Conservation (phyloP, 2,113 vertebrate genomes). For the Antigone vipio region DNA sequence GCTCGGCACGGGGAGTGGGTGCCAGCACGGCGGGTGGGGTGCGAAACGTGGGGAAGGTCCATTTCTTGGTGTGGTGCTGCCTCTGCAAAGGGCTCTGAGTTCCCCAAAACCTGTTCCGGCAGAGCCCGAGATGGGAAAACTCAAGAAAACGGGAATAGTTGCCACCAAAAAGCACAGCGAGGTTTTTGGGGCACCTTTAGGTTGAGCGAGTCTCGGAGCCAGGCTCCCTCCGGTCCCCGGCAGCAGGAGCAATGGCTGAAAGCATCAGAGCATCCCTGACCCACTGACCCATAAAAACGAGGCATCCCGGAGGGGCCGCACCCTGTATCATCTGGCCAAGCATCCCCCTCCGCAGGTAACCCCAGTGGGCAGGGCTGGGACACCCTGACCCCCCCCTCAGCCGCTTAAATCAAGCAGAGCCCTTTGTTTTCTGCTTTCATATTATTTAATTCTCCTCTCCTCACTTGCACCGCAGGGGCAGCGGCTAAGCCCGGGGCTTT, state of each 20-base stretch:
- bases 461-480: constrained; percentile 64
- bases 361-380: neutral
- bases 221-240: neutral
- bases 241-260: neutral
- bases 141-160: neutral
- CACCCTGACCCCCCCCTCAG: neutral
- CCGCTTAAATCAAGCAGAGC: neutral
- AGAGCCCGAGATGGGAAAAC: neutral
- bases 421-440: constrained; percentile 48
- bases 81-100: neutral
- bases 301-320: neutral
- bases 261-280: constrained; percentile 20
- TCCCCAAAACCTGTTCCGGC: rapidly evolving
- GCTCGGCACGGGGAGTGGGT: rapidly evolving
- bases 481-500: constrained; percentile 27
- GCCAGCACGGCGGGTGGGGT: rapidly evolving
- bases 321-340: neutral
- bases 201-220: rapidly evolving
- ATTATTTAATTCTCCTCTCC: constrained; percentile 50
- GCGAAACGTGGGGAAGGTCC: neutral
- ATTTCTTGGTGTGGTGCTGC: neutral
- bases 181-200: neutral
- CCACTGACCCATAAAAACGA: neutral
- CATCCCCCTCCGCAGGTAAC: neutral
- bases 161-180: neutral